Base-by-base conservation (phyloP, 2,888 invertebrate genomes). In the Philaethria dido region DNA sequence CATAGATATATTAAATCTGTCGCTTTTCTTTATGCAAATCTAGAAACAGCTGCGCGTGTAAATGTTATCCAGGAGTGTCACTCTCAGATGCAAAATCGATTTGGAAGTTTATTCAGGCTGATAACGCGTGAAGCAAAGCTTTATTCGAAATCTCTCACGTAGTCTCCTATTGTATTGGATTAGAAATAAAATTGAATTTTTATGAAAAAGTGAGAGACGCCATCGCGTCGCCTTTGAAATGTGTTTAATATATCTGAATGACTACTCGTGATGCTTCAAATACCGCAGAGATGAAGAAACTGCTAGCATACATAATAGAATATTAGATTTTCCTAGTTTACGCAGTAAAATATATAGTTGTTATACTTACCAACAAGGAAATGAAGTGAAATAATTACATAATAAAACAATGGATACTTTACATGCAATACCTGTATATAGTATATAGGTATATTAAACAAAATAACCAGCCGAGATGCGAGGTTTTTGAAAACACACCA, bases 71-170 rank as follows among this genome's bases (percentile, higher is more conserved):
- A 80, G 79, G 79, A 84, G 82, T 89, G 92, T 92, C 92, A 92
- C 85, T 87, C 85, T 84, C 92, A 92, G 92, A 84, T 86, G 86
- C 79, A 83, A 85, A 90, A 91, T 89, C 92, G 91, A 92, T 91
- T 92, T 88, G 86, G 88, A 87, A 88, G 89, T 91, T 89, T 90
- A 92, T 92, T 89, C 88, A 85, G 83, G 79, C 85, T 88, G 92
- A 91, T 91, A 89, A 89, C 88, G 85, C 87, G 87, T 86, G 87
- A 83, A 84, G 84, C 83, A 81, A 80, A 82, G 66, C 66, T 57
- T 60, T 54, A 81, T 81, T 84, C 82, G 81, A 80, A 84, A 84
- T 87, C 84, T 85, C 86, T 87, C 86, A 83, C 78, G 78, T 77
- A 80, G 80, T 79, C 79, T 80, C 29, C 80, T 75, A 78, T 76